Evolutionary conservation across 2,113 vertebrate genomes (phyloP).

Genomic region (Pristiophorus japonicus): DNA sequence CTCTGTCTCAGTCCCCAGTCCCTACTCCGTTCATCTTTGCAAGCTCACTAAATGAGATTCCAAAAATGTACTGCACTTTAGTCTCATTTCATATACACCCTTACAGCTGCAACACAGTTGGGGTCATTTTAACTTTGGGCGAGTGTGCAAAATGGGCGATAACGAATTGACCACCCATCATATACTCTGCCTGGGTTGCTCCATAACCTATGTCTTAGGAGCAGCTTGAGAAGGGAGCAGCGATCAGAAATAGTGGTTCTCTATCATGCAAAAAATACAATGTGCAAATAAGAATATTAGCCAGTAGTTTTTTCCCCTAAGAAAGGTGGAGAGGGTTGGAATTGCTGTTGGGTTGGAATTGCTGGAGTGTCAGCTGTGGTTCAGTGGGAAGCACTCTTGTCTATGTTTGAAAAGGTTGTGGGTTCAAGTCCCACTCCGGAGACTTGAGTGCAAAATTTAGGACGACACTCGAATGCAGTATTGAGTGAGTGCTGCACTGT

Average conservation of each 20-base stretch:
- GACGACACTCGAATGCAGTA: neutral
- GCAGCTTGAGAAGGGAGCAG: neutral
- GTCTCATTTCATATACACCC: too few relatives aligned
- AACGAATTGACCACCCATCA: too few relatives aligned
- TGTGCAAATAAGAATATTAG: neutral
- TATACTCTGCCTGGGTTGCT: too few relatives aligned
- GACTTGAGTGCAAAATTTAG: neutral
- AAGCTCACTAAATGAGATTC: neutral
- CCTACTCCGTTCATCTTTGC: neutral
- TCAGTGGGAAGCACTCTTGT: neutral
- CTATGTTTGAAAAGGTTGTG: neutral
- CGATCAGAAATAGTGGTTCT: neutral
- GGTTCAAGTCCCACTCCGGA: neutral
- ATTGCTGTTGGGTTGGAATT: neutral
- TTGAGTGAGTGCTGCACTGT: neutral
- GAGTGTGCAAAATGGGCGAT: too few relatives aligned
- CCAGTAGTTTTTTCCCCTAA: neutral
- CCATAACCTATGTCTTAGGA: neutral
- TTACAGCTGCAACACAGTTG: too few relatives aligned
- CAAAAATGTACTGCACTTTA: too few relatives aligned
- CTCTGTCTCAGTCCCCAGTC: neutral
- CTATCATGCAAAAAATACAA: neutral
- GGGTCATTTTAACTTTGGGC: too few relatives aligned
- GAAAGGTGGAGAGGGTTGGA: neutral
- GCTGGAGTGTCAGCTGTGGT: neutral